phyloP scores from a whole-genome alignment of 2,888 invertebrate species.

The Clepsis dumicolana region DNA sequence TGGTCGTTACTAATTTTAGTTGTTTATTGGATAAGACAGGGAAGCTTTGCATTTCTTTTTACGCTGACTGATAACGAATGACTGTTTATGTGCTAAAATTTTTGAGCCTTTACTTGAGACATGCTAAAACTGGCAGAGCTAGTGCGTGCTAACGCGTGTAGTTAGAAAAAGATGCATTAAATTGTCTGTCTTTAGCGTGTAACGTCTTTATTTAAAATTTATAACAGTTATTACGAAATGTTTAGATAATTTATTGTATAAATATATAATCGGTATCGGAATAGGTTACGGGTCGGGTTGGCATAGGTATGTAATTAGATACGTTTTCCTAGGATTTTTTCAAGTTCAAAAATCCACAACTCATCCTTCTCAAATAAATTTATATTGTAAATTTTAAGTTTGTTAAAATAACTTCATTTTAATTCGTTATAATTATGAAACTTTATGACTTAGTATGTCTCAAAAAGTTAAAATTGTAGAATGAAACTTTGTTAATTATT shows the following conservation, averaged over 20 bases:
- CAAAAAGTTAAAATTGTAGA: conserved; percentile 9
- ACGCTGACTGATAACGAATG: conserved; percentile 69
- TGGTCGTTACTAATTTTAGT: conserved; percentile 3
- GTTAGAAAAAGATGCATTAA: neutral
- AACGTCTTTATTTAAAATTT: conserved; percentile 29
- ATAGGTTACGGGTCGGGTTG: conserved; percentile 21
- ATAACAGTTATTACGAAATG: conserved; percentile 16
- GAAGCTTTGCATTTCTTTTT: conserved; percentile 70
- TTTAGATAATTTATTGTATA: conserved; percentile 21
- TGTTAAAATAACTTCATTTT: conserved; percentile 5
- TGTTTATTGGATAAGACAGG: conserved; percentile 58
- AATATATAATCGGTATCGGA: conserved; percentile 17
- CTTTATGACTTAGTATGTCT: conserved; percentile 21
- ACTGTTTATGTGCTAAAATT: conserved; percentile 78
- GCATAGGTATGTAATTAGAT: conserved; percentile 24
- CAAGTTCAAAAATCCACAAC: conserved; percentile 19
- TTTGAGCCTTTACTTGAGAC: conserved; percentile 58
- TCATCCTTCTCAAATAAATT: conserved; percentile 37
- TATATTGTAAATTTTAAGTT: conserved; percentile 18
- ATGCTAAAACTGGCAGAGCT: conserved; percentile 1
- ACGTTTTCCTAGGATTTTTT: conserved; percentile 37
- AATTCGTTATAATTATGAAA: conserved; percentile 9
- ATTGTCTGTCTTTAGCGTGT: conserved; percentile 11
- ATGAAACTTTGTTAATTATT: neutral
- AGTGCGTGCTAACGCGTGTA: neutral